A percentile compares a stretch with the other conserved stretches of the same genome.
These are phyloP conservation scores for Fratercula arctica DNA, from an alignment of 2,797 vertebrate species.

Conservation along the genomic window DNA sequence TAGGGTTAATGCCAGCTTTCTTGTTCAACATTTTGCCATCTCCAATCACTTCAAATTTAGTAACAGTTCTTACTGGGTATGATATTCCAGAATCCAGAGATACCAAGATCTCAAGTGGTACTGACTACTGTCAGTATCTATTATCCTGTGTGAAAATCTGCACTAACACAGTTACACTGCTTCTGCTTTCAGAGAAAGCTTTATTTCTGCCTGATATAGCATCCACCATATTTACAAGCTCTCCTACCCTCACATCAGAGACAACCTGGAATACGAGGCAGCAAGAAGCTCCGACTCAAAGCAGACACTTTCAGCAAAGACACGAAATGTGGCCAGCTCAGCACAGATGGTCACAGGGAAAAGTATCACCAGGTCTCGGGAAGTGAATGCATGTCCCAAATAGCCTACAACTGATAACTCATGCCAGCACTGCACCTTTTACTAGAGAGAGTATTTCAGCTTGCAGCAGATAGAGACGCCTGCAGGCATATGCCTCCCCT, in stretches of 20 bases:
- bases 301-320: conserved; percentile 6
- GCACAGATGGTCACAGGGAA: not conserved
- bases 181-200: not conserved
- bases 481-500: not conserved
- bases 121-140: not conserved
- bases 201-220: not conserved
- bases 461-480: not conserved
- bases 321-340: not conserved
- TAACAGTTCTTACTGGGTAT: not conserved
- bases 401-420: not conserved
- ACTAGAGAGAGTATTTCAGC: not conserved
- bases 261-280: not conserved
- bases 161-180: not conserved
- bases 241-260: not conserved
- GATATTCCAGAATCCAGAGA: not conserved
- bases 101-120: not conserved
- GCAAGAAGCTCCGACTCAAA: not conserved
- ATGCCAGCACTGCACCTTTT: not conserved
- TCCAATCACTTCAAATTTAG: not conserved
- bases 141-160: not conserved
- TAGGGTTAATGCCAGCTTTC: not conserved
- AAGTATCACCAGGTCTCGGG: not conserved
- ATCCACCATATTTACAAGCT: not conserved
- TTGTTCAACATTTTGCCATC: not conserved
- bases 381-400: not conserved